These are phyloP conservation scores for Xenotilapia caudafasciata DNA, from an alignment of 2,113 vertebrate genomes.

Conservation along the genomic window DNA sequence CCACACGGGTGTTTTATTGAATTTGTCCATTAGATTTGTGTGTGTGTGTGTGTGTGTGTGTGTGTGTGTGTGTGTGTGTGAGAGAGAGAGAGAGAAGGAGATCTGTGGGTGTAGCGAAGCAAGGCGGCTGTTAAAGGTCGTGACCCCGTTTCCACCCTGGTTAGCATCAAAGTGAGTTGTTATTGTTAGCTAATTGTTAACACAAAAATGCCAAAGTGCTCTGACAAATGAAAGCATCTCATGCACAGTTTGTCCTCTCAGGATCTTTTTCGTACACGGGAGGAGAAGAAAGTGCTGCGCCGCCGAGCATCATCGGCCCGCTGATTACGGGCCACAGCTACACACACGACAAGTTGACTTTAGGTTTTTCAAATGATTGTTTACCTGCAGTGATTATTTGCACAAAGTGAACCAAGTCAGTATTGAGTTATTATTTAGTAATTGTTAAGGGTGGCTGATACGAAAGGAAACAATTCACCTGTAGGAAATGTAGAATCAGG, in stretches of 20 bases:
- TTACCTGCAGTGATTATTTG: neutral
- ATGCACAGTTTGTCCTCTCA: constrained; percentile 9
- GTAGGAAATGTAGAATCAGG: neutral
- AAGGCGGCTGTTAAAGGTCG: constrained; percentile 10
- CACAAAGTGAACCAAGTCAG: neutral
- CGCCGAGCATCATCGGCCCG: neutral
- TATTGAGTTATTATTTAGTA: neutral
- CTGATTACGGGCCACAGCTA: neutral
- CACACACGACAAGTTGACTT: neutral
- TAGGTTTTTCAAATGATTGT: neutral
- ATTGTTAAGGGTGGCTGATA: neutral
- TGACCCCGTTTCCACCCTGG: constrained; percentile 49
- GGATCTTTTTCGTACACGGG: neutral
- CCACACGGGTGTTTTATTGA: neutral
- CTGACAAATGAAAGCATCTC: constrained; percentile 35
- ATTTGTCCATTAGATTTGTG: neutral
- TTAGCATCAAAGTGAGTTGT: constrained; percentile 55
- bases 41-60: neutral
- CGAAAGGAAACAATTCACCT: neutral
- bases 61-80: neutral
- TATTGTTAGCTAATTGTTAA: constrained; percentile 66
- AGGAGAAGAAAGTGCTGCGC: neutral
- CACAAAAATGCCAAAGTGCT: constrained; percentile 44
- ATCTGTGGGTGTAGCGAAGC: neutral
- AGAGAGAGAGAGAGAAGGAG: neutral